A percentile compares a stretch with the other conserved stretches of the same genome.
These are phyloP conservation scores for Plagiodera versicolora DNA, from an alignment of 2,888 invertebrate genomes.

Conservation along the genomic window DNA sequence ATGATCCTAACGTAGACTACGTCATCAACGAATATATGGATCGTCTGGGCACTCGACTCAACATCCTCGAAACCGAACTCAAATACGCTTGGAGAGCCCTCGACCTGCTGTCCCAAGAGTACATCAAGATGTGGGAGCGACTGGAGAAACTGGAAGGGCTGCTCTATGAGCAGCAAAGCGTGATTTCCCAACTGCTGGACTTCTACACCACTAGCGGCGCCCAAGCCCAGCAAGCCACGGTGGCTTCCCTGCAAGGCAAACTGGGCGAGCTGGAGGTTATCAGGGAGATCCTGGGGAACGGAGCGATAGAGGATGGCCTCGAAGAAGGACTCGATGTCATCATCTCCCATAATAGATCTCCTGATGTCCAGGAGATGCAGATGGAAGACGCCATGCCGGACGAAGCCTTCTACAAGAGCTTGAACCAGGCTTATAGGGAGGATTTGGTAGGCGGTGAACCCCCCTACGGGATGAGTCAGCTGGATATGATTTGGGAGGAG, in stretches of 20 bases:
- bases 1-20: conserved; percentile 63
- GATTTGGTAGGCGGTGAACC: conserved; percentile 64
- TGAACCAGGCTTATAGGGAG: conserved; percentile 86
- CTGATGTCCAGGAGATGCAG: conserved; percentile 50
- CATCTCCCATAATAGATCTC: conserved; percentile 48
- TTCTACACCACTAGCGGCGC: conserved; percentile 68
- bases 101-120: conserved; percentile 87
- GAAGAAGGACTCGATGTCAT: conserved; percentile 66
- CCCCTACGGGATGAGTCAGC: conserved; percentile 64
- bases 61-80: conserved; percentile 85
- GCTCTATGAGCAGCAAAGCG: conserved; percentile 86
- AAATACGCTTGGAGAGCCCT: conserved; percentile 92
- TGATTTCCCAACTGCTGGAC: conserved; percentile 83
- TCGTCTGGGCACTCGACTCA: conserved; percentile 81
- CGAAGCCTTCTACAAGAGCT: conserved; percentile 84
- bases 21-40: conserved; percentile 92
- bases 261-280: conserved; percentile 62
- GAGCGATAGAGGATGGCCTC: conserved; percentile 66
- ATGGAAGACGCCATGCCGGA: conserved; percentile 61
- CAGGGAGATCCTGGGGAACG: conserved; percentile 67
- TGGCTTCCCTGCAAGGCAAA: conserved; percentile 47
- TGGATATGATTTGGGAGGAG: conserved; percentile 87
- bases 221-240: conserved; percentile 52
- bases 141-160: conserved; percentile 85
- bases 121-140: conserved; percentile 92